Evolutionary conservation across 1,140 invertebrate species (phyloP).

Genomic region (Brachionus angularis): DNA sequence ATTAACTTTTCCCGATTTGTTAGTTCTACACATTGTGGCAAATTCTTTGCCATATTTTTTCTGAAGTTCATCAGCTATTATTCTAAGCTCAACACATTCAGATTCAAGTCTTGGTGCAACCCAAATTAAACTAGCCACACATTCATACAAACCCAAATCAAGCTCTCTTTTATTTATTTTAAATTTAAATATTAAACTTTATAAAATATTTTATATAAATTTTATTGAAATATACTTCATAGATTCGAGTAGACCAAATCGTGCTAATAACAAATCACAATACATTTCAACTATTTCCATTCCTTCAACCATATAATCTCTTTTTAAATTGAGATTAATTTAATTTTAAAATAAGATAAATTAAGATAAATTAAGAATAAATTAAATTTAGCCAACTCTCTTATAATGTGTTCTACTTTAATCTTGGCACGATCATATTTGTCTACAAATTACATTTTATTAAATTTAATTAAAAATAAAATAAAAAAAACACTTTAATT

Average conservation of each 20-base stretch:
- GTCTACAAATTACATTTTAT: slow-evolving; percentile 84
- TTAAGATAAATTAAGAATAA: no score
- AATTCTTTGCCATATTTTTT: slow-evolving; percentile 86
- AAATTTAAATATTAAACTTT: slow-evolving; percentile 41
- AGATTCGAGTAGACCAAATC: slow-evolving; percentile 93
- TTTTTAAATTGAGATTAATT: neutral
- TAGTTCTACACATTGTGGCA: slow-evolving; percentile 55
- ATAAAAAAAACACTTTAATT: neutral
- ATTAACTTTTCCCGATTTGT: slow-evolving; percentile 63
- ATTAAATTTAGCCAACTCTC: no score
- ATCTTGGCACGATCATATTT: slow-evolving; percentile 90
- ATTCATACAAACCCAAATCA: slow-evolving; percentile 88
- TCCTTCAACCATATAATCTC: slow-evolving; percentile 95
- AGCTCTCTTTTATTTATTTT: slow-evolving; percentile 65
- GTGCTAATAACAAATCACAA: slow-evolving; percentile 88
- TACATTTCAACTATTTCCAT: slow-evolving; percentile 99
- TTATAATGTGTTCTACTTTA: slow-evolving; percentile 93
- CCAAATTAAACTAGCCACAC: slow-evolving; percentile 93
- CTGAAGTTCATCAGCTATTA: slow-evolving; percentile 79
- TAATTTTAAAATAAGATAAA: neutral
- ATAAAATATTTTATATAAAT: slow-evolving; percentile 2
- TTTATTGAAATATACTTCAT: slow-evolving; percentile 71
- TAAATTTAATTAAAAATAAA: slow-evolving; percentile 45
- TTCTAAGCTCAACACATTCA: slow-evolving; percentile 55
- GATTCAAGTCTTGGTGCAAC: slow-evolving; percentile 72